Percentiles rank a stretch among this genome's conserved stretches.
Conservation (phyloP, 1,140 invertebrate genomes). For the Tetramorium parvispinum region DNA sequence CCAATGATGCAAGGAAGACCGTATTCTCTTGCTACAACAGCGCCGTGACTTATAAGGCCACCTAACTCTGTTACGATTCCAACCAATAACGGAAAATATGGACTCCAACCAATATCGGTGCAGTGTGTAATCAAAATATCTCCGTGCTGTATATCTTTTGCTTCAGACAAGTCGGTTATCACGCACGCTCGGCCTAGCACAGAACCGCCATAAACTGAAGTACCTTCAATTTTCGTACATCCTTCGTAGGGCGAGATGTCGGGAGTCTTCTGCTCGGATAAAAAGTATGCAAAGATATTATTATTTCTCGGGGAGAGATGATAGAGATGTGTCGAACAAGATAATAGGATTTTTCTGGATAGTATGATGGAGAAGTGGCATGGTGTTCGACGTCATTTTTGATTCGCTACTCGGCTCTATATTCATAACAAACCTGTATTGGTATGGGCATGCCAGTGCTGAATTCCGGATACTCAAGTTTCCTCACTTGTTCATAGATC, state of each 20-base stretch:
- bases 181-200: constrained; percentile 90
- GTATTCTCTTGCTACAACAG: constrained; percentile 95
- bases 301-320: background rate
- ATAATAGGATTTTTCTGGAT: background rate
- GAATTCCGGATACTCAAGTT: constrained; percentile 89
- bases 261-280: constrained; percentile 5
- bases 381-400: no score
- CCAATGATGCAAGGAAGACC: constrained; percentile 94
- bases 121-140: constrained; percentile 92
- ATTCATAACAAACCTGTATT: constrained; percentile 66
- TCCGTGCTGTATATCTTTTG: constrained; percentile 85
- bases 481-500: constrained; percentile 86
- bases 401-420: background rate
- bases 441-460: constrained; percentile 87
- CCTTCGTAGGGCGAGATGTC: background rate
- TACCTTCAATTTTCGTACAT: constrained; percentile 86
- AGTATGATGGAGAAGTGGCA: background rate
- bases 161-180: constrained; percentile 86
- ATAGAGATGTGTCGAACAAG: background rate
- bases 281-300: background rate
- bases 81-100: constrained; percentile 93
- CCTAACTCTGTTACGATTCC: constrained; percentile 95
- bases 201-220: constrained; percentile 90
- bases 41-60: constrained; percentile 94
- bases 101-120: constrained; percentile 95